Base-by-base conservation (phyloP, 2,797 vertebrate genomes). In the Neopelma chrysocephalum region DNA sequence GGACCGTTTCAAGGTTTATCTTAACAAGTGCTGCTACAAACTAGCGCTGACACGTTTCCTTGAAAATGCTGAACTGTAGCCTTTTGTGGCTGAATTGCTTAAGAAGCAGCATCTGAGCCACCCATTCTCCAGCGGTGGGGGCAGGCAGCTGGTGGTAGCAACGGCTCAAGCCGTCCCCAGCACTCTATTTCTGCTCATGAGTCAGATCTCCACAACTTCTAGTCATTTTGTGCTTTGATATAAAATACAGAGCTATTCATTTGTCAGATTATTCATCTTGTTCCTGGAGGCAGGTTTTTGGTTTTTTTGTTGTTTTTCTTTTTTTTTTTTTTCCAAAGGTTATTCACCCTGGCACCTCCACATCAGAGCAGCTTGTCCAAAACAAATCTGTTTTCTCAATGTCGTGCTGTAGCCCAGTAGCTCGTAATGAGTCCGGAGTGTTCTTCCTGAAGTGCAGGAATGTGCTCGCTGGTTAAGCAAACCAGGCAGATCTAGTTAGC, bases 371-470 rank as follows among this genome's bases (percentile, higher is more conserved):
- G 66, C 81, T 84, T 90, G 75, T 87, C 95, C 92, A 94, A 95
- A 93, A 92, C 75, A 96, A 93, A 96, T 87, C 93, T 94, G 92
- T 87, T 97, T 96, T 96, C 89, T 95, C 65, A 70, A 71, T 65
- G 64, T 92, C 25, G 1, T 3, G 14, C 81, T 66, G 8, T 47
- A 94, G 77, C 64, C 40, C 80, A 58, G 90, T 89, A 95, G 92
- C 90, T 95, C 4, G 0, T 78, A 94, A 79, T 22, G 82, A 96
- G 91, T 77, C 73, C 8, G 0, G 57, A 89, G 92, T 29, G 70
- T 72, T 95, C 95, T 89, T 96, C 92, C 92, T 90, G 86, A 93
- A 97, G 75, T 82, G 81, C 86, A 92, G 93, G 95, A 96, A 96
- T 90, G 86, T 6, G 5, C 77, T 87, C 1, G 0, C 88, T 93